A percentile compares a stretch with the other conserved stretches of the same genome.
Evolutionary conservation across 2,888 invertebrate species (phyloP).

Genomic region (Tetragonisca angustula): DNA sequence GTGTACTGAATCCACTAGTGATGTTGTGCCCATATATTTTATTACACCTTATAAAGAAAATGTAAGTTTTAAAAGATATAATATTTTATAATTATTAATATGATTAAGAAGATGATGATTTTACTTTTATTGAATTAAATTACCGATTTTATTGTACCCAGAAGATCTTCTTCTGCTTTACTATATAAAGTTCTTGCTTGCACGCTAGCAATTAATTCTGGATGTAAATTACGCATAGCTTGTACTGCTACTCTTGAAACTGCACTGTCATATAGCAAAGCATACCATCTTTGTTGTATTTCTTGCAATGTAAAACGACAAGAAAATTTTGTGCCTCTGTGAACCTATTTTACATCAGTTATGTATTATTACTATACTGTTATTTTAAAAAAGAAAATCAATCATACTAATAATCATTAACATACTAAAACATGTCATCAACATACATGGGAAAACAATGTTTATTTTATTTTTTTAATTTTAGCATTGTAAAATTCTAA

Average conservation of each 20-base stretch:
- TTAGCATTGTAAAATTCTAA: not conserved
- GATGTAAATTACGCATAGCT: conserved; percentile 97
- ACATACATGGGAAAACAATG: not conserved
- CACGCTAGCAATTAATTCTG: conserved; percentile 93
- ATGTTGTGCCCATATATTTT: no score
- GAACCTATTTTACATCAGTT: conserved; percentile 86
- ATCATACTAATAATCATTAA: not conserved
- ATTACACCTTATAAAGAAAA: no score
- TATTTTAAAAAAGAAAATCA: not conserved
- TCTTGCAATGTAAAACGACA: conserved; percentile 97
- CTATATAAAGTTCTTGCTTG: conserved; percentile 96
- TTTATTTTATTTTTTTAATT: not conserved
- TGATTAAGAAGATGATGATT: not conserved
- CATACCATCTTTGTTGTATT: conserved; percentile 98
- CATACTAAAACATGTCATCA: not conserved
- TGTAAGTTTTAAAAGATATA: not conserved
- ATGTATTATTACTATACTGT: not conserved
- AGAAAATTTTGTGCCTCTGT: conserved; percentile 97
- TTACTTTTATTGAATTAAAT: conserved; percentile 68
- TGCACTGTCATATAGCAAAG: conserved; percentile 96
- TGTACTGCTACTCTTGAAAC: conserved; percentile 96
- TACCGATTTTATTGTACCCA: conserved; percentile 93
- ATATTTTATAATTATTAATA: not conserved
- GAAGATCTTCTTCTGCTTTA: conserved; percentile 93
- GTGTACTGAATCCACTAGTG: no score